Base-by-base conservation (phyloP, 2,113 vertebrate species). In the Nycticorax nycticorax region DNA sequence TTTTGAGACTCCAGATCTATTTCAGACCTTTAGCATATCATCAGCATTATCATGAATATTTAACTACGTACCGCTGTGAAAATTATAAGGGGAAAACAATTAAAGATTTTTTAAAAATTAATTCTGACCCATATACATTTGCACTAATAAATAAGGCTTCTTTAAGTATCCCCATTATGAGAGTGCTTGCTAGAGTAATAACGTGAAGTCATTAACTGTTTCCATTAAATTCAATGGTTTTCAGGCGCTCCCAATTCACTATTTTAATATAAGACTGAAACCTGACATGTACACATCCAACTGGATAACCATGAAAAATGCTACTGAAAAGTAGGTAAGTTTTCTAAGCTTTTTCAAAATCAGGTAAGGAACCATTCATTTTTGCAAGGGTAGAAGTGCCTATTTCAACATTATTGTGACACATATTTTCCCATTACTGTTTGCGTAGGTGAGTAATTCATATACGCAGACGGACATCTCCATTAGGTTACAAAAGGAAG, bases 121-220 rank as follows among this genome's bases (percentile, higher is more conserved):
- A 98, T 98, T 98, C 97, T 98, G 98, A 98, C 98, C 98, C 97
- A 98, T 98, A 97, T 98, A 97, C 97, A 97, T 98, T 98, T 97
- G 95, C 97, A 97, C 96, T 98, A 98, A 98, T 98, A 98, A 98
- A 98, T 98, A 98, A 98, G 96, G 94, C 96, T 97, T 97, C 97
- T 96, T 95, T 93, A 98, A 98, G 94, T 82, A 80, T 95, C 93
- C 93, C 96, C 97, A 97, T 97, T 95, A 97, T 96, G 97, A 97
- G 93, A 96, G 95, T 78, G 94, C 93, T 85, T 96, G 74, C 96
- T 79, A 69, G 85, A 93, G 94, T 95, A 96, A 96, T 97, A 98
- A 97, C 37, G 37, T 87, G 91, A 97, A 97, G 91, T 96, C 97
- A 97, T 98, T 98, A 97, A 93, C 96, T 88, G 86, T 92, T 97